Evolutionary conservation across 2,113 vertebrate species (phyloP).

Genomic region (Strix uralensis): DNA sequence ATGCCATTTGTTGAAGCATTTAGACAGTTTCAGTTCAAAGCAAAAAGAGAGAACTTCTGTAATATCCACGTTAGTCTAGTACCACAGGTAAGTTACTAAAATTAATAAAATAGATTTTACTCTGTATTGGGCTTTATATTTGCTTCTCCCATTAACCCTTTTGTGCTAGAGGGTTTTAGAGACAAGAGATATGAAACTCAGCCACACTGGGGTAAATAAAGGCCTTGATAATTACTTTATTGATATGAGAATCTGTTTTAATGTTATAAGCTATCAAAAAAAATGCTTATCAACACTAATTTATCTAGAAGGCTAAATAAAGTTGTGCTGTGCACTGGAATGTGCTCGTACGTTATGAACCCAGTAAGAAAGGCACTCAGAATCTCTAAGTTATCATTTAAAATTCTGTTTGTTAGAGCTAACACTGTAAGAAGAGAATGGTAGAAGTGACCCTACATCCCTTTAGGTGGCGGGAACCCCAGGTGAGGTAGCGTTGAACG

Average conservation of each 20-base stretch:
- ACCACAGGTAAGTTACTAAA: slow-evolving; percentile 72
- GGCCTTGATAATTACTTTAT: neutral
- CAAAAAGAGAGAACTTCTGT: slow-evolving; percentile 79
- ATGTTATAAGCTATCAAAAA: neutral
- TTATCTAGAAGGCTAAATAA: neutral
- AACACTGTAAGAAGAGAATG: neutral
- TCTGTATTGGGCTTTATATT: neutral
- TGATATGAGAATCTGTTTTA: neutral
- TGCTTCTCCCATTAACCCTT: neutral
- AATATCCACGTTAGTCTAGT: slow-evolving; percentile 84
- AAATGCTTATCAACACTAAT: neutral
- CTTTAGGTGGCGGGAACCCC: neutral
- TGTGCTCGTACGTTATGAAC: neutral
- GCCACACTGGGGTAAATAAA: neutral
- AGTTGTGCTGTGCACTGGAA: neutral
- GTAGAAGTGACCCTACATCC: neutral
- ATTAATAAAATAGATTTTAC: neutral
- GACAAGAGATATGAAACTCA: neutral
- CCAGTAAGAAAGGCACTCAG: neutral
- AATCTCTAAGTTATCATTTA: neutral
- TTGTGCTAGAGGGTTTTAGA: neutral
- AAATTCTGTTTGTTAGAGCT: neutral
- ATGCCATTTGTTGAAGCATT: slow-evolving; percentile 85
- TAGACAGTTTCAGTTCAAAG: slow-evolving; percentile 84
- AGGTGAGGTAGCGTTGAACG: neutral